These are phyloP conservation scores for Platypus cylindrus DNA, from an alignment of 2,888 invertebrate genomes.

Conservation along the genomic window DNA sequence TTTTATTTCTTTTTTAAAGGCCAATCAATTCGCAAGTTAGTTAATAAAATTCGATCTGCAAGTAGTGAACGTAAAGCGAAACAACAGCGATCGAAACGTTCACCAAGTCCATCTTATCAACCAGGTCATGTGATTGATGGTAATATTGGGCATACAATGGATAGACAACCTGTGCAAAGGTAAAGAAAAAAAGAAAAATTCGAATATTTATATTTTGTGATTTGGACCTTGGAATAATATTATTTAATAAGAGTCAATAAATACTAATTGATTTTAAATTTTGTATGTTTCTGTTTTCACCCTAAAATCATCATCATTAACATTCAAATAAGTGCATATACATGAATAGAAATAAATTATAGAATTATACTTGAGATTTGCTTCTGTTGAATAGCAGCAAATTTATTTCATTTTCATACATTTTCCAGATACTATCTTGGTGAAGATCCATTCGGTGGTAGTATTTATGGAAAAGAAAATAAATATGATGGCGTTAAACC, in stretches of 20 bases:
- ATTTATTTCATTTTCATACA: not conserved
- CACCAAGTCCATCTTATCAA: constrained; percentile 47
- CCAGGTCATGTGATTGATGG: constrained; percentile 43
- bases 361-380: too few species aligned
- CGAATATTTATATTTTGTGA: too few species aligned
- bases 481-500: constrained; percentile 61
- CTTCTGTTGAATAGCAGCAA: too few species aligned
- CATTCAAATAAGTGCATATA: too few species aligned
- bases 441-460: constrained; percentile 73
- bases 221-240: too few species aligned
- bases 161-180: constrained; percentile 27
- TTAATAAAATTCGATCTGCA: constrained; percentile 69
- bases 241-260: too few species aligned
- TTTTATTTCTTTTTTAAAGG: constrained; percentile 45
- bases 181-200: too few species aligned
- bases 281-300: not conserved
- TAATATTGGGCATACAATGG: constrained; percentile 33
- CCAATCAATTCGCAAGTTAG: constrained; percentile 68
- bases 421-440: constrained; percentile 56
- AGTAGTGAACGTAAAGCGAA: constrained; percentile 50
- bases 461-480: constrained; percentile 73
- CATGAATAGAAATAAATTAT: too few species aligned
- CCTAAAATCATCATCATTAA: not conserved
- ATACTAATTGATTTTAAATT: too few species aligned
- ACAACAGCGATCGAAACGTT: constrained; percentile 39